These are phyloP conservation scores for Neomonachus schauinslandi DNA, from an alignment of 2,113 vertebrate genomes.

Conservation along the genomic window DNA sequence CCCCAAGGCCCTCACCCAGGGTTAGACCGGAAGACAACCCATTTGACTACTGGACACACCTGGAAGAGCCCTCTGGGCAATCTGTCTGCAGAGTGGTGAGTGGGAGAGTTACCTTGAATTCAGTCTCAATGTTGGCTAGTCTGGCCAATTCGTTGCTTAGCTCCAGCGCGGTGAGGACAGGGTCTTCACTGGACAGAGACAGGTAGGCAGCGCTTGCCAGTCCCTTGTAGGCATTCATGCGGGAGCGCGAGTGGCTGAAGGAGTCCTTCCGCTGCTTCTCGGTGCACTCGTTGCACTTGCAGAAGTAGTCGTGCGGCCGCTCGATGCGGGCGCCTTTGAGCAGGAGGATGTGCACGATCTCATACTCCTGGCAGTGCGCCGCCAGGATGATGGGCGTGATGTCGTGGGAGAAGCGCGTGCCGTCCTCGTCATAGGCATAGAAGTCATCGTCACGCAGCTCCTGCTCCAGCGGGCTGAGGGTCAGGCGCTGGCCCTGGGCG, in stretches of 20 bases:
- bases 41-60: not conserved
- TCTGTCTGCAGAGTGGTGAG: not conserved
- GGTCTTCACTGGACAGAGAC: constrained; percentile 97
- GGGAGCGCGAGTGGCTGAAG: constrained; percentile 96
- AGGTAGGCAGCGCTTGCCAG: constrained; percentile 97
- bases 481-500: constrained; percentile 92
- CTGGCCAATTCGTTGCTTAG: constrained; percentile 98
- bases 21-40: not conserved
- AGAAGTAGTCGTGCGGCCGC: constrained; percentile 97
- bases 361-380: constrained; percentile 97
- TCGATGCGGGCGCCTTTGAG: constrained; percentile 96
- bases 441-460: constrained; percentile 96
- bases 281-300: constrained; percentile 94
- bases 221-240: constrained; percentile 98
- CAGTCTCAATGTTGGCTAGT: constrained; percentile 98
- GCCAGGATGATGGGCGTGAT: constrained; percentile 96
- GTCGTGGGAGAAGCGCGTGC: constrained; percentile 97
- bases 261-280: constrained; percentile 96
- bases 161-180: constrained; percentile 96
- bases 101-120: constrained; percentile 94
- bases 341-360: constrained; percentile 97
- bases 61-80: not conserved
- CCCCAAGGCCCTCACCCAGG: not conserved
- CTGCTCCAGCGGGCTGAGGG: constrained; percentile 94
- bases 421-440: constrained; percentile 97